These are phyloP conservation scores for Petrocephalus zakoni DNA, from an alignment of 2,113 vertebrate species.

Conservation along the genomic window DNA sequence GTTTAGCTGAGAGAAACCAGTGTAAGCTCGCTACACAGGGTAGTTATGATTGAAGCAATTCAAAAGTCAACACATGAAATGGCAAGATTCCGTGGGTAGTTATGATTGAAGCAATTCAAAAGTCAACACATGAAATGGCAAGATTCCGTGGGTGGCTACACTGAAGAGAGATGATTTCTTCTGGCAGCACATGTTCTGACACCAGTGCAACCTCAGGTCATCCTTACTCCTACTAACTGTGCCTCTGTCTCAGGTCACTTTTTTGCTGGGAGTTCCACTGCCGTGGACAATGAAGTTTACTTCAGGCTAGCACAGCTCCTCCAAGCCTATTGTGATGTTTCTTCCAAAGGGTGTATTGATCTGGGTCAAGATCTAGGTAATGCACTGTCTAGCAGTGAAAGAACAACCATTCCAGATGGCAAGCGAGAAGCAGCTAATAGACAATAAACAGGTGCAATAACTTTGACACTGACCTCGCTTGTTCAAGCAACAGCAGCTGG, in stretches of 20 bases:
- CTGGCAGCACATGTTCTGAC: not conserved
- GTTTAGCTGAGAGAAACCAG: not conserved
- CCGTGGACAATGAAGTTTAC: not conserved
- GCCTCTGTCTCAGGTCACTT: not conserved
- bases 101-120: not conserved
- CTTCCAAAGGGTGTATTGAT: not conserved
- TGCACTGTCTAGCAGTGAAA: not conserved
- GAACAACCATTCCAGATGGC: not conserved
- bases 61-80: not conserved
- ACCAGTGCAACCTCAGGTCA: not conserved
- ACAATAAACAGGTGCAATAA: not conserved
- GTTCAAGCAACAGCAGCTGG: not conserved
- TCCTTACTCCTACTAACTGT: not conserved
- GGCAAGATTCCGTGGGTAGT: not conserved
- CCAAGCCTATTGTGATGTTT: not conserved
- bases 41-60: not conserved
- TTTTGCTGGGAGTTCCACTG: not conserved
- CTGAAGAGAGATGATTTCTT: not conserved
- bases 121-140: not conserved
- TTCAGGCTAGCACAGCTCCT: not conserved
- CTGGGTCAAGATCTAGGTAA: not conserved
- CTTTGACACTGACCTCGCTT: not conserved
- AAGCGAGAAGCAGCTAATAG: not conserved
- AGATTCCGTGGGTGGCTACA: not conserved
- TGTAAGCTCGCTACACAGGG: not conserved